Evolutionary conservation across 1,140 invertebrate species (phyloP).

Genomic region (Drosophila bocqueti): DNA sequence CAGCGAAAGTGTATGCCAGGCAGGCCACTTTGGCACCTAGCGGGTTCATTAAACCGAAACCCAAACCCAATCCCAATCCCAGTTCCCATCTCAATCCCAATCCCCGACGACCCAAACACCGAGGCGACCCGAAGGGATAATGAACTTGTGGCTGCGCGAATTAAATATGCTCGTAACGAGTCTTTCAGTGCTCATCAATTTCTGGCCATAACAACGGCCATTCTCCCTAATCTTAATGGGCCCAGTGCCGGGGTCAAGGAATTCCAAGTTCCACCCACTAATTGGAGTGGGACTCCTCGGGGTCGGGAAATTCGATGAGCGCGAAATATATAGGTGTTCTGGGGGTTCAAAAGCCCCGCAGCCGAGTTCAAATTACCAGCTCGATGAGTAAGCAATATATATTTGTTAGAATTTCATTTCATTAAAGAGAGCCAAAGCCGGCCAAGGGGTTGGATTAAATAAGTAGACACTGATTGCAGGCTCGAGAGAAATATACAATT

Average conservation of each 20-base stretch:
- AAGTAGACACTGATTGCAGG: neutral
- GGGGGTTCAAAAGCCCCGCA: slow-evolving; percentile 13
- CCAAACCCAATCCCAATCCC: slow-evolving; percentile 1
- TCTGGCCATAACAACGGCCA: slow-evolving; percentile 47
- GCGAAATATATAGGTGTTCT: neutral
- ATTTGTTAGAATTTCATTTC: slow-evolving; percentile 9
- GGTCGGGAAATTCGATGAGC: slow-evolving; percentile 11
- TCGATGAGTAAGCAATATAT: slow-evolving; percentile 11
- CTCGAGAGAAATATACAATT: neutral
- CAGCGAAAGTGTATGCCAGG: slow-evolving; percentile 39
- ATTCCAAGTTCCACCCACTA: slow-evolving; percentile 14
- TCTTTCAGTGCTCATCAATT: slow-evolving; percentile 68
- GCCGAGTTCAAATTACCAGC: slow-evolving; percentile 12
- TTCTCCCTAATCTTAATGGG: slow-evolving; percentile 52
- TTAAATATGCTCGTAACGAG: slow-evolving; percentile 59
- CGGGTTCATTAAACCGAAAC: slow-evolving; percentile 72
- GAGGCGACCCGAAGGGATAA: slow-evolving; percentile 59
- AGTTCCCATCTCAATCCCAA: neutral
- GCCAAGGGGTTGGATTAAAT: neutral
- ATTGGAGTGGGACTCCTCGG: slow-evolving; percentile 13
- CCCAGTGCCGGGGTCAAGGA: slow-evolving; percentile 43
- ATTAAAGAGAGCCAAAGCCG: neutral
- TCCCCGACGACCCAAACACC: slow-evolving; percentile 6
- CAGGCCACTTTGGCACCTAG: slow-evolving; percentile 70
- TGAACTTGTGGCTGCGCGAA: slow-evolving; percentile 61